Conservation (phyloP, 2,888 invertebrate species). For the Drosophila macrospina region DNA sequence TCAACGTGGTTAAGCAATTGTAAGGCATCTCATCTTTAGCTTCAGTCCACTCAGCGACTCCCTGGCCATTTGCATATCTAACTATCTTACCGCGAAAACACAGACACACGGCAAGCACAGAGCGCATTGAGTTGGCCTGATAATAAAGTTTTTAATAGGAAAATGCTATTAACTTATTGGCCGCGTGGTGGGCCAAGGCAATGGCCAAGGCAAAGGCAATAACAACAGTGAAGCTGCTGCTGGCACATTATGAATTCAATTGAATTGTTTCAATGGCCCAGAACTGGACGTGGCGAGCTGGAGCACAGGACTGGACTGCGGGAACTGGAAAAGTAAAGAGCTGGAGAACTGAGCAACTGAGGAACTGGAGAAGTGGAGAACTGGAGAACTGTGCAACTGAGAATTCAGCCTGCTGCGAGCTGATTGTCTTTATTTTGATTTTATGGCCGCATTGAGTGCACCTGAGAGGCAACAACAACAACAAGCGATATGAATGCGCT, state of each 20-base stretch:
- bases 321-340: conserved; percentile 1
- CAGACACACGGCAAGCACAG: too few relatives aligned
- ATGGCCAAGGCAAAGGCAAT: neutral
- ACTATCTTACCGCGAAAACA: conserved; percentile 58
- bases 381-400: neutral
- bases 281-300: conserved; percentile 33
- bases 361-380: conserved; percentile 1
- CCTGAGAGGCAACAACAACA: conserved; percentile 49
- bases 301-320: neutral
- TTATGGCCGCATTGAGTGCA: conserved; percentile 70
- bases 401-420: conserved; percentile 21
- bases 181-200: conserved; percentile 57
- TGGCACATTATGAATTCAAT: conserved; percentile 70
- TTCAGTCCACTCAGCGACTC: conserved; percentile 11
- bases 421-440: conserved; percentile 69
- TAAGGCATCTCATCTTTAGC: neutral
- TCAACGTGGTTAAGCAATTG: conserved; percentile 19
- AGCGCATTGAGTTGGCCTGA: too few relatives aligned
- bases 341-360: neutral
- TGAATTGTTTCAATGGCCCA: conserved; percentile 75
- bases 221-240: conserved; percentile 30
- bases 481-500: conserved; percentile 56
- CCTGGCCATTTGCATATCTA: conserved; percentile 72
- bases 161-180: conserved; percentile 77
- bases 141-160: conserved; percentile 80